These are phyloP conservation scores for Drosophila ambigua DNA, from an alignment of 1,140 invertebrate genomes.

Conservation along the genomic window DNA sequence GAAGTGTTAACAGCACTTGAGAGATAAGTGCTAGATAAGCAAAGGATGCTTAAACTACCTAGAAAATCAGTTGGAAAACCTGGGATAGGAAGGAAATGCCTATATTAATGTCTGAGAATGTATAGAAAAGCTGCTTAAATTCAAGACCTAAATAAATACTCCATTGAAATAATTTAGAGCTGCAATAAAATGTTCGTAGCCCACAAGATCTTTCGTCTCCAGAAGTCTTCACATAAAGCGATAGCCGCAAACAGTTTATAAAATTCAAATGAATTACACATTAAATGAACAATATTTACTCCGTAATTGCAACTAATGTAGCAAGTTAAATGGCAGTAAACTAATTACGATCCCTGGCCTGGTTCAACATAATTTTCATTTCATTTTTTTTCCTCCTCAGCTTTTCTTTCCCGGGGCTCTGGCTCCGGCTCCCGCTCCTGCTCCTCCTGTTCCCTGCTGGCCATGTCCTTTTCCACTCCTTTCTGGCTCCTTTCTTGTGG, in stretches of 20 bases:
- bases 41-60: background rate
- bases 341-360: slow-evolving; percentile 58
- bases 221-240: too few relatives aligned
- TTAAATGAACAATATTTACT: slow-evolving; percentile 52
- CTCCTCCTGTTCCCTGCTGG: background rate
- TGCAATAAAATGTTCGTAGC: too few relatives aligned
- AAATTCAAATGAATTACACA: slow-evolving; percentile 31
- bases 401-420: background rate
- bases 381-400: slow-evolving; percentile 25
- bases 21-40: too few relatives aligned
- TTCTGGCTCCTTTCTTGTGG: slow-evolving; percentile 58
- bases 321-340: slow-evolving; percentile 71
- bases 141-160: too few relatives aligned
- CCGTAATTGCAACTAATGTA: slow-evolving; percentile 63
- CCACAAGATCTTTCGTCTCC: too few relatives aligned
- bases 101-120: too few relatives aligned
- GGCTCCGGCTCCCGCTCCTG: background rate
- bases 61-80: too few relatives aligned
- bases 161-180: too few relatives aligned
- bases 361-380: slow-evolving; percentile 53
- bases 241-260: slow-evolving; percentile 15
- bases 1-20: background rate
- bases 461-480: slow-evolving; percentile 18
- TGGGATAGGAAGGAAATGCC: too few relatives aligned
- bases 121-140: too few relatives aligned